Evolutionary conservation across 2,888 invertebrate genomes (phyloP).

Genomic region (Tetranychus piercei): DNA sequence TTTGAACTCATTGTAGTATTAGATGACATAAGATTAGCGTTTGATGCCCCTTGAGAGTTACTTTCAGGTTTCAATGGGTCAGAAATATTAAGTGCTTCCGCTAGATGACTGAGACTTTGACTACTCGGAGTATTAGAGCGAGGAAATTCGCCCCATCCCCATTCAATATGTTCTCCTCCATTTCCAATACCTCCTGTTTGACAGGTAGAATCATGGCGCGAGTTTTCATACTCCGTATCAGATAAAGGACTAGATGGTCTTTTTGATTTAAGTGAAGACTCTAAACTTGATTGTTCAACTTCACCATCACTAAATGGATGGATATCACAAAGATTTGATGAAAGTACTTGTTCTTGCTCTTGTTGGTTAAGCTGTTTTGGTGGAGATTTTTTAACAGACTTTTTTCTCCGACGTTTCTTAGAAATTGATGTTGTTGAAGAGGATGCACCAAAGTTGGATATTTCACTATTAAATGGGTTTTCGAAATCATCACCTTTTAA

Average conservation of each 20-base stretch:
- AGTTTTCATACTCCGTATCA: constrained; percentile 70
- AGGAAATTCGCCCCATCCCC: constrained; percentile 80
- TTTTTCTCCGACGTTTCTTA: too few species aligned
- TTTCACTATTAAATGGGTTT: too few species aligned
- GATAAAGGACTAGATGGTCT: constrained; percentile 69
- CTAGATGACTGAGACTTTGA: background rate
- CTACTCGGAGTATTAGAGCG: constrained; percentile 25
- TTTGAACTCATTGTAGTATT: too few species aligned
- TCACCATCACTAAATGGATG: constrained; percentile 89
- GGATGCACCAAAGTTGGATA: too few species aligned
- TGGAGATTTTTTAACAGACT: too few species aligned
- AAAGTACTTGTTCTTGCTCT: background rate
- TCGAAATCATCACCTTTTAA: background rate
- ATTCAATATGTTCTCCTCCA: constrained; percentile 34
- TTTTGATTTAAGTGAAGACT: background rate
- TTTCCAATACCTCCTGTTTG: constrained; percentile 21
- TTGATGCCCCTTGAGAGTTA: too few species aligned
- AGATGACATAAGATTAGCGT: too few species aligned
- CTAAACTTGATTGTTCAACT: constrained; percentile 28
- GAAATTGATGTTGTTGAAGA: too few species aligned
- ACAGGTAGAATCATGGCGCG: constrained; percentile 20
- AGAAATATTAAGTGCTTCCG: background rate
- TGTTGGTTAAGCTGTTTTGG: background rate
- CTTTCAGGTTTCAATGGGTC: too few species aligned
- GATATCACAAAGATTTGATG: constrained; percentile 38